These are phyloP conservation scores for Elysia chlorotica DNA, from an alignment of 1,140 invertebrate genomes.

Conservation along the genomic window DNA sequence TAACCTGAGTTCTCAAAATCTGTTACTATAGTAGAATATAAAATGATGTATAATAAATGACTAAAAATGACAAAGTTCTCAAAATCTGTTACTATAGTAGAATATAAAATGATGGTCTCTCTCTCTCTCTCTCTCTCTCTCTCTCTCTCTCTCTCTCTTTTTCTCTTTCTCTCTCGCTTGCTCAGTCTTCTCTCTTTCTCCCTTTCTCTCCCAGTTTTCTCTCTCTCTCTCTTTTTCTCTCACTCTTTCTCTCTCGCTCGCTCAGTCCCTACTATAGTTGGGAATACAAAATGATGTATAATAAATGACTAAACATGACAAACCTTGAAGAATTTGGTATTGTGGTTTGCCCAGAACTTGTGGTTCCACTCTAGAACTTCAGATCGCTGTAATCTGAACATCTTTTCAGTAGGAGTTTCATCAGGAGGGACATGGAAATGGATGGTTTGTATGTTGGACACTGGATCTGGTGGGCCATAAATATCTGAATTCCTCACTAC, in stretches of 20 bases:
- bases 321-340: slow-evolving; percentile 67
- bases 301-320: neutral
- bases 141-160: no score
- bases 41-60: neutral
- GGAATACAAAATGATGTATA: neutral
- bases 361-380: slow-evolving; percentile 81
- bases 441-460: slow-evolving; percentile 77
- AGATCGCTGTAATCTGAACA: slow-evolving; percentile 69
- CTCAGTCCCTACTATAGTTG: neutral
- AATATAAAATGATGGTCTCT: slow-evolving; percentile 86
- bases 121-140: no score
- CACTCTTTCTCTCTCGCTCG: neutral
- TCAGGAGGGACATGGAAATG: slow-evolving; percentile 69
- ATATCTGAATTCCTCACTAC: slow-evolving; percentile 44
- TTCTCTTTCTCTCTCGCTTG: neutral
- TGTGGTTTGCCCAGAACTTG: slow-evolving; percentile 79
- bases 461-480: slow-evolving; percentile 79
- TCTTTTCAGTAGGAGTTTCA: slow-evolving; percentile 72
- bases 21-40: no score
- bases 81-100: no score
- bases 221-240: neutral
- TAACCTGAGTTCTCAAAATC: no score
- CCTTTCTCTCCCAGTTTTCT: no score
- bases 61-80: slow-evolving; percentile 20
- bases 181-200: slow-evolving; percentile 74